phyloP scores from a whole-genome alignment of 2,113 vertebrate genomes.

The Nesogale talazaci region DNA sequence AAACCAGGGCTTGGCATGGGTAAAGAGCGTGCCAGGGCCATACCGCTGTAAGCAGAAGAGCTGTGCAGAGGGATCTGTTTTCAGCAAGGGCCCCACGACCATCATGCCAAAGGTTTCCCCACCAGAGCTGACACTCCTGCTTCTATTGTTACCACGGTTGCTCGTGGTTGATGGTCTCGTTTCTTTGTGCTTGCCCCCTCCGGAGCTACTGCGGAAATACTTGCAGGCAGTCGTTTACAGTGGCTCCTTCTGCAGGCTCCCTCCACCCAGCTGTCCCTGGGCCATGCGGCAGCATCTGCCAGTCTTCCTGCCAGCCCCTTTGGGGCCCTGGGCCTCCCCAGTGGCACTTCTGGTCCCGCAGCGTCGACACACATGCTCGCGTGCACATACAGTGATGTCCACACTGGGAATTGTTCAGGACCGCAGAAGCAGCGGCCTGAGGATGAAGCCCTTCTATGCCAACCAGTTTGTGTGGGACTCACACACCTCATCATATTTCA shows the following conservation, averaged over 20 bases:
- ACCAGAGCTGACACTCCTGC: background rate
- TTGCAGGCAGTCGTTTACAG: too few species aligned
- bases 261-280: too few species aligned
- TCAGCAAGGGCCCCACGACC: background rate
- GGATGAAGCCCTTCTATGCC: background rate
- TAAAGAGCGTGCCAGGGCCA: background rate
- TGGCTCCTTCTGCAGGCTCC: too few species aligned
- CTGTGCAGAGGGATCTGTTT: background rate
- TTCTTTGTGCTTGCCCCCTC: background rate
- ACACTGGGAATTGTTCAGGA: background rate
- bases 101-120: background rate
- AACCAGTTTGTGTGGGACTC: background rate
- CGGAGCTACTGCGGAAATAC: background rate
- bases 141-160: background rate
- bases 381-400: background rate
- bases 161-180: too few species aligned
- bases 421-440: background rate
- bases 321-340: background rate
- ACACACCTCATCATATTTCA: background rate
- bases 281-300: background rate
- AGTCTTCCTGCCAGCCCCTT: background rate
- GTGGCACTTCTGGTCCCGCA: background rate
- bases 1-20: background rate
- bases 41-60: background rate
- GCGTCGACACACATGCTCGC: fast-evolving